Conservation (phyloP, 2,113 vertebrate species). For the Grus americana region DNA sequence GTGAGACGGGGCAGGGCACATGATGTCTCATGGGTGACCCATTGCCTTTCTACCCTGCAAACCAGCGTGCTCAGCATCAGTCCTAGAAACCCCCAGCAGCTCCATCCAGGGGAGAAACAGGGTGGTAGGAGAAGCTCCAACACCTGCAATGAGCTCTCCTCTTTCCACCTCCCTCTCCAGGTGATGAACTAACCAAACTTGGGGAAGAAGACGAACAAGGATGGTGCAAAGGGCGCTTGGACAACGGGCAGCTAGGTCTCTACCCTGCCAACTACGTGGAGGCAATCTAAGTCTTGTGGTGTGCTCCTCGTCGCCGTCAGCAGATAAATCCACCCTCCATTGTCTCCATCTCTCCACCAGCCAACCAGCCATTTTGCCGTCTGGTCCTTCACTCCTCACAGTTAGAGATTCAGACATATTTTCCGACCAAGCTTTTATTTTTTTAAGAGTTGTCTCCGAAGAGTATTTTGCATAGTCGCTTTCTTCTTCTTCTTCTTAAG, state of each 20-base stretch:
- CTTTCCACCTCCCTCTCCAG: constrained; percentile 66
- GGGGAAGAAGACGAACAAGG: constrained; percentile 98
- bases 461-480: constrained; percentile 74
- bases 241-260: constrained; percentile 91
- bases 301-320: constrained; percentile 35
- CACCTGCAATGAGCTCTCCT: not conserved
- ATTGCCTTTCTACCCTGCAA: not conserved
- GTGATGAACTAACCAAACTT: constrained; percentile 94
- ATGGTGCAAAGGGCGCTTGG: constrained; percentile 97
- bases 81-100: not conserved
- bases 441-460: constrained; percentile 79
- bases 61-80: not conserved
- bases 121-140: not conserved
- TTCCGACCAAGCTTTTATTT: constrained; percentile 85
- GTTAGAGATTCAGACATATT: constrained; percentile 84
- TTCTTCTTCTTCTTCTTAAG: constrained; percentile 45
- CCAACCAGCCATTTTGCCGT: constrained; percentile 61
- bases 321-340: constrained; percentile 57
- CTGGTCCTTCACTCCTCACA: constrained; percentile 66
- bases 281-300: constrained; percentile 83
- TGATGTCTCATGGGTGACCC: not conserved
- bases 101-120: not conserved
- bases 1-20: not conserved
- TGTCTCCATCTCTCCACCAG: constrained; percentile 65
- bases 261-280: constrained; percentile 99